Percentiles rank a stretch among this genome's conserved stretches.
Evolutionary conservation across 1,140 invertebrate species (phyloP).

Genomic region (Lepidurus apus): DNA sequence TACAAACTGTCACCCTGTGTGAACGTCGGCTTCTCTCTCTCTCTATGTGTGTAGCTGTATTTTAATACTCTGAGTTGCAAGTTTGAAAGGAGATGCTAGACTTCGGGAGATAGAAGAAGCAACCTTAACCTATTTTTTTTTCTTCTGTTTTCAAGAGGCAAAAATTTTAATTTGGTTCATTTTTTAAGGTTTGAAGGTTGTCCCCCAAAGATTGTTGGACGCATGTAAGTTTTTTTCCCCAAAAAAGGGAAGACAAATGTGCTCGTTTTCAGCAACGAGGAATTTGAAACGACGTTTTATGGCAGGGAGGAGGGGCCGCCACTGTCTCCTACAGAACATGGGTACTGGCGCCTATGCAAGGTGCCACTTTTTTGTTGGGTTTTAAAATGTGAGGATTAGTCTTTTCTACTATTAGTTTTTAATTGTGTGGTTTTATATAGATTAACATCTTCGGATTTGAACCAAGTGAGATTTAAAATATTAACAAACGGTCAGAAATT

Average conservation of each 20-base stretch:
- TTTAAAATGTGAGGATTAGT: too few species aligned
- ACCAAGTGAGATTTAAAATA: too few species aligned
- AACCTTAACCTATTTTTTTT: neutral
- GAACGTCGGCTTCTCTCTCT: constrained; percentile 10
- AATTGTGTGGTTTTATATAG: too few species aligned
- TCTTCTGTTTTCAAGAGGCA: neutral
- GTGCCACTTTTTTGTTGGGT: neutral
- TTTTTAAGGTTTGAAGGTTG: constrained; percentile 22
- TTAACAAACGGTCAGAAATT: too few species aligned
- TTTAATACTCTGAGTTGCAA: neutral
- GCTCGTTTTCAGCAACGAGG: neutral
- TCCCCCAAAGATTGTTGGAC: neutral
- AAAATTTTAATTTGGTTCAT: constrained; percentile 5
- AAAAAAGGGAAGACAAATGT: constrained; percentile 16
- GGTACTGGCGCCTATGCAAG: constrained; percentile 10
- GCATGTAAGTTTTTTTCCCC: neutral
- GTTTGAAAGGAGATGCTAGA: too few species aligned
- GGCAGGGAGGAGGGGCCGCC: neutral
- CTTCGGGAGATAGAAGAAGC: neutral
- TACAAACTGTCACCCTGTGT: constrained; percentile 17
- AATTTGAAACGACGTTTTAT: constrained; percentile 14
- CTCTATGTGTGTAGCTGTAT: neutral
- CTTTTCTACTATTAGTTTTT: too few species aligned
- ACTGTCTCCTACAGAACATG: neutral
- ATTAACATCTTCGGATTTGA: too few species aligned